Percentiles rank a stretch among this genome's conserved stretches.
phyloP scores from a whole-genome alignment of 2,797 vertebrate genomes.

The Erethizon dorsatum region DNA sequence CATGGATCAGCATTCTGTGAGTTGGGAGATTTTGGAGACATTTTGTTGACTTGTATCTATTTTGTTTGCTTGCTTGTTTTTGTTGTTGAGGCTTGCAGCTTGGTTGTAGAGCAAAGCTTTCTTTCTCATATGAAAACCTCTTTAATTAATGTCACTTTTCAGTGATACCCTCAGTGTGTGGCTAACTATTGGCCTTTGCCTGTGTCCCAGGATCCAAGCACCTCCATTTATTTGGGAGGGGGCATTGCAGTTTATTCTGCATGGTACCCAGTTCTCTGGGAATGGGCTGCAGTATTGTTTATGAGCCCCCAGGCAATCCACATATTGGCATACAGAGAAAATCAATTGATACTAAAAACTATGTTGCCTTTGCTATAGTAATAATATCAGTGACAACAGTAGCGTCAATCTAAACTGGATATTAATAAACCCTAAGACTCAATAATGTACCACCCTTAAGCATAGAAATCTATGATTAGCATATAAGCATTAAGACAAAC shows the following conservation, averaged over 20 bases:
- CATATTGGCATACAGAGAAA: background rate
- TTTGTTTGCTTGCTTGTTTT: background rate
- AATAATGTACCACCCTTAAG: background rate
- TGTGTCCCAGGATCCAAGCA: no score
- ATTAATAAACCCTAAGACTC: background rate
- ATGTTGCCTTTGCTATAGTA: background rate
- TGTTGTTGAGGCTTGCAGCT: background rate
- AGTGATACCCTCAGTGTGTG: no score
- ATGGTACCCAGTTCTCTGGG: background rate
- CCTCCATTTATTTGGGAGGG: background rate
- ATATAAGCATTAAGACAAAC: background rate
- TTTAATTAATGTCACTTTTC: background rate
- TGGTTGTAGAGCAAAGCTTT: background rate
- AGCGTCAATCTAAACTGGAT: background rate
- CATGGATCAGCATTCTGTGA: background rate
- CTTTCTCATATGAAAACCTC: background rate
- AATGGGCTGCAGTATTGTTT: background rate
- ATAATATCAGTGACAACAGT: background rate
- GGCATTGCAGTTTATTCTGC: background rate
- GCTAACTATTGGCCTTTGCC: no score
- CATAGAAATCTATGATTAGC: background rate
- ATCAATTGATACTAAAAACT: background rate
- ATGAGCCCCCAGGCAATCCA: background rate
- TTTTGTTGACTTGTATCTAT: background rate
- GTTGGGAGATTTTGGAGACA: background rate